Evolutionary conservation across 1,140 invertebrate genomes (phyloP), one percentile per base, ranked within the genome.

Genomic region (Magallana angulata): DNA sequence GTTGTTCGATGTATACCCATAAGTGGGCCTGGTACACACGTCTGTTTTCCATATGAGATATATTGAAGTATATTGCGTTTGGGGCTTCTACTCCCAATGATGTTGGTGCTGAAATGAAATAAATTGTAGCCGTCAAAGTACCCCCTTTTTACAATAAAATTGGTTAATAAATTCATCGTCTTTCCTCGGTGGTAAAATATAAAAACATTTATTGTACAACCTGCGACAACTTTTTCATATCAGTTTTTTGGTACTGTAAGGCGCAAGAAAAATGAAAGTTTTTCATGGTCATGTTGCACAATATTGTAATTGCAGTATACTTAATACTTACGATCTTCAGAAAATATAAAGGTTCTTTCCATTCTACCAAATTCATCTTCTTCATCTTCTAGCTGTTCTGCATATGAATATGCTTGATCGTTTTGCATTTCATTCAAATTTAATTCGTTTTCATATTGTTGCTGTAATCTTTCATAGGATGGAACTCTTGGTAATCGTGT

Each of bases 1-100:
- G 30, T n/a, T 85, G 88, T 8, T 71, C 84, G 16, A 87, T 85
- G n/a, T 89, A 89, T 16, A 89, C 83, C 88, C 88, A 89, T 18
- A 89, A 18, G 16, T 14, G 62, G 1, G 82, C 85, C n/a, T 58
- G 60, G n/a, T 82, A 18, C 14, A 84, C 30, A 4, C 64, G 58
- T 64, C 81, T 84, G 16, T 87, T 81, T 11, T 57, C 64, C 48
- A 81, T 36, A 6, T 60, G 30, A 24, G 85, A 85, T 60, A 86
- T 84, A 30, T 76, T 57, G 24, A 89, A 89, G 36, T 86, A 86
- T 58, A 86, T 71, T 36, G 85, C 71, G 56, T 87, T 87, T 16
- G 68, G 85, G 24, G 76, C 80, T 64, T 89, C 64, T 24, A 81
- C 57, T 57, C 30, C 14, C 59, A 84, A 14, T 7, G 71, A 62